Percentiles rank a stretch among this genome's conserved stretches.
phyloP scores from a whole-genome alignment of 2,888 invertebrate species.

The Phrixothrix hirtus region DNA sequence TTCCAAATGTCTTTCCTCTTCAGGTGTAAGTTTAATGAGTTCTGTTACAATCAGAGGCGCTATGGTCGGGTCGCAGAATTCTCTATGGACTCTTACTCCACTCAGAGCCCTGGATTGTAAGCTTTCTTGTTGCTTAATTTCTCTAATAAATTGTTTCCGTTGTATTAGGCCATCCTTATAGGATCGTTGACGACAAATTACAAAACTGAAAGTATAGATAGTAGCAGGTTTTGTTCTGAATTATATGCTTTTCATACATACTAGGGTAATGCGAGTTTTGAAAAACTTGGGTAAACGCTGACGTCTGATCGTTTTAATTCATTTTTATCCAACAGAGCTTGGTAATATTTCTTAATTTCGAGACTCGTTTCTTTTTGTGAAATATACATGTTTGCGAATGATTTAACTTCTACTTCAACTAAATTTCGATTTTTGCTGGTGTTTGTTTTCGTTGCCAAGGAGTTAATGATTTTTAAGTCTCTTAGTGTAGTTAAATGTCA shows the following conservation, averaged over 20 bases:
- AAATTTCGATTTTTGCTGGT: slow-evolving; percentile 17
- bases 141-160: slow-evolving; percentile 64
- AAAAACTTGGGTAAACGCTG: slow-evolving; percentile 66
- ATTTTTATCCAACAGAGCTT: slow-evolving; percentile 20
- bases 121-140: slow-evolving; percentile 64
- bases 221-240: too few relatives aligned
- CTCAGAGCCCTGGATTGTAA: slow-evolving; percentile 66
- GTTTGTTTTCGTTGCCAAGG: slow-evolving; percentile 35
- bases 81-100: slow-evolving; percentile 66
- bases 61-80: slow-evolving; percentile 64
- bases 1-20: slow-evolving; percentile 47
- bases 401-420: slow-evolving; percentile 9
- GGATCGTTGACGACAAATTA: slow-evolving; percentile 68
- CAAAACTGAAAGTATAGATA: slow-evolving; percentile 62
- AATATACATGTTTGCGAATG: slow-evolving; percentile 13
- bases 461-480: not conserved
- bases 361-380: slow-evolving; percentile 3
- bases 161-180: slow-evolving; percentile 59
- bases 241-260: slow-evolving; percentile 56
- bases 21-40: slow-evolving; percentile 44
- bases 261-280: slow-evolving; percentile 64
- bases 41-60: slow-evolving; percentile 45
- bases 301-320: slow-evolving; percentile 64
- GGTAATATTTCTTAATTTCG: slow-evolving; percentile 17
- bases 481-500: too few relatives aligned